Conservation (phyloP, 2,113 vertebrate species). For the Synchiropus splendidus region DNA sequence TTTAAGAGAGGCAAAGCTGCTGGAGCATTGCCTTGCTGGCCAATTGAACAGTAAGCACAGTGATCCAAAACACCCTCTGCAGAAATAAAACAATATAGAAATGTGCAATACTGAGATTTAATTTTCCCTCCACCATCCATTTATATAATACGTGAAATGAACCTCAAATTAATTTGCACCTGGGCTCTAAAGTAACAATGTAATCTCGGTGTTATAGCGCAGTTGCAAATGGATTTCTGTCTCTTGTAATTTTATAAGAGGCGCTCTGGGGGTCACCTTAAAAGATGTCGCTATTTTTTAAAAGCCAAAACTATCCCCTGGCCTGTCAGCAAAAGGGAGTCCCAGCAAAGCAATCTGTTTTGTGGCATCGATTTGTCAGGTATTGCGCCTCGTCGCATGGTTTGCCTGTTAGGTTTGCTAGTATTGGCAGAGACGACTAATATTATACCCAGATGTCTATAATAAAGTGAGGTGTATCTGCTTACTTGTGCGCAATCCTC, state of each 20-base stretch:
- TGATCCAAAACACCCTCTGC: conserved; percentile 62
- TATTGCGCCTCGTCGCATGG: conserved; percentile 62
- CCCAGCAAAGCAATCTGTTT: conserved; percentile 72
- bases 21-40: conserved; percentile 46
- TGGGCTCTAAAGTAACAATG: conserved; percentile 71
- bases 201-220: conserved; percentile 71
- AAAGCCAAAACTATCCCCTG: conserved; percentile 63
- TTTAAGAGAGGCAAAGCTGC: conserved; percentile 50
- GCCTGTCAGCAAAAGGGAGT: conserved; percentile 69
- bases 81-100: conserved; percentile 71
- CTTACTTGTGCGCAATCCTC: conserved; percentile 64
- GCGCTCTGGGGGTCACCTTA: conserved; percentile 75
- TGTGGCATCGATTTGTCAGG: conserved; percentile 68
- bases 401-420: conserved; percentile 61
- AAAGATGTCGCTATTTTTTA: conserved; percentile 73
- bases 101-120: conserved; percentile 68
- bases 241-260: conserved; percentile 73
- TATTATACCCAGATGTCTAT: conserved; percentile 74
- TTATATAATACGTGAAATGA: conserved; percentile 74
- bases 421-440: conserved; percentile 72
- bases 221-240: conserved; percentile 76
- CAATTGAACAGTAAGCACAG: conserved; percentile 46
- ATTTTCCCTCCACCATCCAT: conserved; percentile 70
- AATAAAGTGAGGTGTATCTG: conserved; percentile 70
- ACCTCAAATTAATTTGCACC: conserved; percentile 72